Evolutionary conservation across 1,140 invertebrate species (phyloP), one percentile per base, ranked within the genome.

Genomic region (Trissolcus basalis): DNA sequence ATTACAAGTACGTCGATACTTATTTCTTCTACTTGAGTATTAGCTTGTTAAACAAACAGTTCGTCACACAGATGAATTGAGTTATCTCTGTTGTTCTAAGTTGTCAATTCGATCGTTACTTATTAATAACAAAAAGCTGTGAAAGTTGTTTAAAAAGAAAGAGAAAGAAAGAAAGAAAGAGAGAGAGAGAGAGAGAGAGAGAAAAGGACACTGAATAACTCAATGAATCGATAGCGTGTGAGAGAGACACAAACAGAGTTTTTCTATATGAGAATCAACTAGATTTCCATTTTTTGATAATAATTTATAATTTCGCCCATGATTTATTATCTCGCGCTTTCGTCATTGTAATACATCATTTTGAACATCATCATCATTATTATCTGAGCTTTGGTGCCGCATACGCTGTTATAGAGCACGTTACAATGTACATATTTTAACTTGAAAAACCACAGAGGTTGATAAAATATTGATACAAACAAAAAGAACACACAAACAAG

Each of bases 1-100:
- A 93, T 45, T 96, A 95, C 88, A 95, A 93, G 94, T 96, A 91
- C 70, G 79, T 43, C 56, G 44, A 68, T 76, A 39, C 27, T 11
- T n/a, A 36, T 39, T 47, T 32, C 13, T 67, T 63, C 50, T 47
- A 45, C 8, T 54, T 45, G 36, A 16, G 11, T 8, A 16, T 27
- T 7, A 16, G 11, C 39, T 45, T 45, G 35, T 44, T 41, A 10
- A 16, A 49, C 1, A 36, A 32, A 51, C 8, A 15, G 32, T 8
- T 47, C 16, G 11, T 33, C n/a, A 15, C n/a, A 39, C 36, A 39
- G 36, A 39, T 39, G 6, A 27, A 27, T 27, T 27, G 19, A 27
- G 19, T 27, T 27, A 27, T 27, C 6, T 27, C n/a, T 27, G 2
- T 3, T 27, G 19, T 27, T 6, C 19, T 6, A 27, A n/a, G 2